A percentile compares a stretch with the other conserved stretches of the same genome.
Conservation (phyloP, 2,797 vertebrate genomes). For the Ceryle rudis region DNA sequence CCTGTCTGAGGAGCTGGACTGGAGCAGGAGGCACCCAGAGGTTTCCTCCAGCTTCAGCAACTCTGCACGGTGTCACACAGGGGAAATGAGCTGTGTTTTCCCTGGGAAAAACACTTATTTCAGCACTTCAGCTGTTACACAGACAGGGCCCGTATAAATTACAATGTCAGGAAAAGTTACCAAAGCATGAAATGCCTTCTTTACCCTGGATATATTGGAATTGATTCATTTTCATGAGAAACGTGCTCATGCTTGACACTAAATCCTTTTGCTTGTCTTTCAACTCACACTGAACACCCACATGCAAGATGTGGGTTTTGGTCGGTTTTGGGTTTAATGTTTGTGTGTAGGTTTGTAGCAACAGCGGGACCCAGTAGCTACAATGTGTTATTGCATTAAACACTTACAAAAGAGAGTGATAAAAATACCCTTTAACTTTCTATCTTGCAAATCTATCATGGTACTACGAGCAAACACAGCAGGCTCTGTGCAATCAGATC, state of each 20-base stretch:
- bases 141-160: background rate
- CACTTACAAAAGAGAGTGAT: background rate
- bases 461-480: background rate
- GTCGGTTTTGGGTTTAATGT: accelerated
- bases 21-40: background rate
- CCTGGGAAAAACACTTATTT: background rate
- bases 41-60: background rate
- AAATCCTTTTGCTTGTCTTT: background rate
- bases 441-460: background rate
- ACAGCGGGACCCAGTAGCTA: background rate
- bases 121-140: background rate
- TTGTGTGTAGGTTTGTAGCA: background rate
- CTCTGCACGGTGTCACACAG: accelerated
- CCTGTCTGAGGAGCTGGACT: accelerated
- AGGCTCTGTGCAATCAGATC: background rate
- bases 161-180: constrained; percentile 29
- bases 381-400: background rate
- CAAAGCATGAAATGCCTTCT: constrained; percentile 50
- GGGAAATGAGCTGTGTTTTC: background rate
- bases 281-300: background rate
- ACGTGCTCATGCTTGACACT: background rate
- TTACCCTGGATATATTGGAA: background rate
- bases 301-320: background rate
- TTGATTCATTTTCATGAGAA: constrained; percentile 18
- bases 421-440: background rate